Evolutionary conservation across 2,113 vertebrate genomes (phyloP).

Genomic region (Petaurus breviceps): DNA sequence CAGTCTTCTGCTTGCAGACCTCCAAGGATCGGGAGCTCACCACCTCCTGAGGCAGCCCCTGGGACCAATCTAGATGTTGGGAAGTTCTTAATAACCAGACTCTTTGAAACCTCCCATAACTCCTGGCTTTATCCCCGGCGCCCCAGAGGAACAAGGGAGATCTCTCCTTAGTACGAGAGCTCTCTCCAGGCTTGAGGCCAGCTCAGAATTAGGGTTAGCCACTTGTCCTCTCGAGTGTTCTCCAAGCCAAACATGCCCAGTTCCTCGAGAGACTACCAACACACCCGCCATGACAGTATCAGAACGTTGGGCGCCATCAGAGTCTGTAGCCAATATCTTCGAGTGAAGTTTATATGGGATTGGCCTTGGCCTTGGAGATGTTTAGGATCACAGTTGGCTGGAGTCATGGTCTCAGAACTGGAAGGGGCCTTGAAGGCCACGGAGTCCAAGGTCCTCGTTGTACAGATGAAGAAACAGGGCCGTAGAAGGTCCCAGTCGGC

Average conservation of each 20-base stretch:
- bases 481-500: not conserved
- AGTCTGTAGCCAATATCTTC: not conserved
- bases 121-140: not conserved
- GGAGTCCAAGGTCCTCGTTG: not conserved
- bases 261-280: not conserved
- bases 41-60: not conserved
- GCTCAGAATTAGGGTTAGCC: not conserved
- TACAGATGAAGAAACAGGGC: not conserved
- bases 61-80: not conserved
- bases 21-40: not conserved
- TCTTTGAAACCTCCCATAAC: not conserved
- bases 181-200: not conserved
- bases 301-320: not conserved
- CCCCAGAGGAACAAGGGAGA: not conserved
- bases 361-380: not conserved
- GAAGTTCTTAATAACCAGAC: not conserved
- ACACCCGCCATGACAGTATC: not conserved
- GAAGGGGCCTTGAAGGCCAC: not conserved
- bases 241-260: not conserved
- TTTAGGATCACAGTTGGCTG: not conserved
- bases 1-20: not conserved
- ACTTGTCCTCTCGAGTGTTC: not conserved
- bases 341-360: not conserved
- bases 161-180: not conserved
- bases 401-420: not conserved